Evolutionary conservation across 1,140 invertebrate genomes (phyloP).

Genomic region (Ptiloglossa arizonensis): DNA sequence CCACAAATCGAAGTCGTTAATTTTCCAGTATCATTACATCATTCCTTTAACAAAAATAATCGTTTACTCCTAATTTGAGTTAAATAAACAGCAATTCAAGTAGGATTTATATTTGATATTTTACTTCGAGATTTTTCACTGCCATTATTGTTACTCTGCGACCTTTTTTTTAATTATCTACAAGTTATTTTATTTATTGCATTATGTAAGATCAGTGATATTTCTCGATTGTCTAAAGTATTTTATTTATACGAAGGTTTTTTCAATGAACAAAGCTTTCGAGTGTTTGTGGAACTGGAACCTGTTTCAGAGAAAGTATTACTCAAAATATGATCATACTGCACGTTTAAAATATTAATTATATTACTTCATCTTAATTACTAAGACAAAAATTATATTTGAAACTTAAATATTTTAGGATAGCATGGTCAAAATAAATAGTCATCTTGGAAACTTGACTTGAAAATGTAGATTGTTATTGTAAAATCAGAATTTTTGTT

Average conservation of each 20-base stretch:
- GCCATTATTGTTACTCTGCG: conserved; percentile 70
- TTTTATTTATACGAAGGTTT: conserved; percentile 49
- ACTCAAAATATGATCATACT: conserved; percentile 55
- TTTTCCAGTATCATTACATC: conserved; percentile 30
- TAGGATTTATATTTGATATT: conserved; percentile 39
- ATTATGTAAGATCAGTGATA: conserved; percentile 52
- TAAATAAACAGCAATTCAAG: neutral
- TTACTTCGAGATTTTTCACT: conserved; percentile 71
- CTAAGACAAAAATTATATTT: neutral
- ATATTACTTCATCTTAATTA: neutral
- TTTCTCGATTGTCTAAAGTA: conserved; percentile 5
- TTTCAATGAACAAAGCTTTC: conserved; percentile 25
- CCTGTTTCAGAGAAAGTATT: conserved; percentile 47
- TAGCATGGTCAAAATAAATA: neutral
- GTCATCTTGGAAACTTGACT: neutral
- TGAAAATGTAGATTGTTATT: conserved; percentile 3
- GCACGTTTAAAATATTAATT: conserved; percentile 40
- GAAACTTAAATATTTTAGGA: conserved; percentile 3
- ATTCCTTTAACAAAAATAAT: conserved; percentile 2
- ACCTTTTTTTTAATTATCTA: conserved; percentile 42
- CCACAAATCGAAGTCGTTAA: conserved; percentile 42
- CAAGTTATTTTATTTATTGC: conserved; percentile 63
- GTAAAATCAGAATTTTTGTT: conserved; percentile 18
- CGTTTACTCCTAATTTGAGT: conserved; percentile 1
- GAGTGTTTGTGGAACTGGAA: conserved; percentile 25